Base-by-base conservation (phyloP, 2,888 invertebrate species). In the Shargacucullia verbasci region DNA sequence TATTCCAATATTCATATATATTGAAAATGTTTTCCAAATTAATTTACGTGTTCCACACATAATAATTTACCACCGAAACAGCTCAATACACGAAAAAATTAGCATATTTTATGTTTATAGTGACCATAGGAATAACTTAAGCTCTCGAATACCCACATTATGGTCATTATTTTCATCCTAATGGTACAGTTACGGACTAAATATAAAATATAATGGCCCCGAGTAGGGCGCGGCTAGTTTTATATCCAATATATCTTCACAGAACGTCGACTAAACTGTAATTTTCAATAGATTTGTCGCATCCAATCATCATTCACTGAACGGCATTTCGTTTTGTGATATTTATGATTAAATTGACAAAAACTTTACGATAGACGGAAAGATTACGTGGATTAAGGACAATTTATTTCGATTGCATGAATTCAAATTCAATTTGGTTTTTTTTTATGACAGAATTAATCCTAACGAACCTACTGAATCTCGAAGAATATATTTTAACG, bases 91-190 rank as follows among this genome's bases (percentile, higher is more conserved):
- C 56, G 39, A 61, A 54, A 57, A 10, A 45, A 81, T 83, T 83
- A 70, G 64, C 81, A 79, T 83, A 81, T 54, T 76, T 76, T 64
- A 76, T 59, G 55, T 77, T 79, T 62, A 72, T 66, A 64, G 64
- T 61, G 52, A 66, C 67, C 67, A 76, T 77, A 74, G 56, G 54
- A 73, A 81, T 82, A 80, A 70, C 73, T 77, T 69, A 59, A 58
- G 57, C 54, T 60, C 52, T 62, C 44, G 59, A 76, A 74, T 69
- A 69, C 65, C 71, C 69, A 79, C 71, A 74, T 68, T 68, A 74
- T 56, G 52, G 58, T 59, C 53, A 56, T 68, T 75, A 69, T 68
- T 67, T 59, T 70, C 52, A 48, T 69, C 57, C 65, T 70, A 76
- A 78, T 76, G 70, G 61, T 49, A 57, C 56, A 65, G 67, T 70